Conservation (phyloP, 2,113 vertebrate genomes). For the Ellobius talpinus region DNA sequence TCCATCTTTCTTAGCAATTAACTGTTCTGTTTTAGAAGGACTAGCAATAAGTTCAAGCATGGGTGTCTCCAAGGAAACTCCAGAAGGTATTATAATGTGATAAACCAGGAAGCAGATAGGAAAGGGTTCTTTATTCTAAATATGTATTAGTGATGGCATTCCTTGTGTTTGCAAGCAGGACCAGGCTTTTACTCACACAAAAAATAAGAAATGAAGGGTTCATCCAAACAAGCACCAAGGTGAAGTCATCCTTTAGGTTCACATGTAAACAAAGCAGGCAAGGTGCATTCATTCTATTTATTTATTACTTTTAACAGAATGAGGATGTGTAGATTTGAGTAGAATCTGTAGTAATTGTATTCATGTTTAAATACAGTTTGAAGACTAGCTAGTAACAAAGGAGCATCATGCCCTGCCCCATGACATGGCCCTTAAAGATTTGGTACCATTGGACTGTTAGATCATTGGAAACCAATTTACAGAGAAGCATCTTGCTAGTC, state of each 20-base stretch:
- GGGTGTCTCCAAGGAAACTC: background rate
- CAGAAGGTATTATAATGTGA: background rate
- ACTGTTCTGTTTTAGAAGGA: background rate
- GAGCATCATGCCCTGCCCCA: accelerated
- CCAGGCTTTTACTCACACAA: background rate
- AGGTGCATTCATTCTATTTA: background rate
- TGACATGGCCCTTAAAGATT: background rate
- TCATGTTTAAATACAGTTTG: background rate
- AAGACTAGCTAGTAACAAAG: background rate
- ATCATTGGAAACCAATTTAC: background rate
- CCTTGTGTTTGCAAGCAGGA: background rate
- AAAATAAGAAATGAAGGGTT: background rate
- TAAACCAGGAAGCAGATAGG: background rate
- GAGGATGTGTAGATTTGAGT: background rate
- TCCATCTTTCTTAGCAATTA: background rate
- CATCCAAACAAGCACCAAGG: background rate
- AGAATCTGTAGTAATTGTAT: background rate
- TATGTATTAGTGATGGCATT: background rate
- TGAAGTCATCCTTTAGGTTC: background rate
- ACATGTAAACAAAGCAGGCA: background rate
- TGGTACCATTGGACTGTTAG: accelerated
- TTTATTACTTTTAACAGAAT: background rate
- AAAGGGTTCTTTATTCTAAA: background rate
- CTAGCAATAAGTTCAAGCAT: background rate
- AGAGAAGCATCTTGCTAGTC: background rate